A percentile compares a stretch with the other conserved stretches of the same genome.
Conservation (phyloP, 2,888 invertebrate genomes). For the Cabera pusaria region DNA sequence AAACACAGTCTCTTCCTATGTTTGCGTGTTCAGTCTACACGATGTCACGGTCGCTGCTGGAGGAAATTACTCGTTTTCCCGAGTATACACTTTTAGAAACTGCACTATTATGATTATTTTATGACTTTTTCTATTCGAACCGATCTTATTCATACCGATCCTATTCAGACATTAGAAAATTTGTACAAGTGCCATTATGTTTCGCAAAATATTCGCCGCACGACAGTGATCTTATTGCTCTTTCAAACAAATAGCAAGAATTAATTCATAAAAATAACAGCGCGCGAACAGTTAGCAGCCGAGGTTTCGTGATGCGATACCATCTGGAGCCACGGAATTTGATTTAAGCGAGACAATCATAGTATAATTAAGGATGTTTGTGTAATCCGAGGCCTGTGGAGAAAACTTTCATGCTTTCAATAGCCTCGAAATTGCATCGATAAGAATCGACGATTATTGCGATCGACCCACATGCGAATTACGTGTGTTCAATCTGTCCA, state of each 20-base stretch:
- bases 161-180: no score
- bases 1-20: conserved; percentile 47
- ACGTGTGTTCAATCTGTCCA: conserved; percentile 52
- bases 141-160: no score
- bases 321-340: conserved; percentile 38
- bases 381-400: no score
- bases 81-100: conserved; percentile 16
- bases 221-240: conserved; percentile 20
- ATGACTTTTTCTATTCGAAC: no score
- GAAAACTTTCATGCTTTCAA: conserved; percentile 54
- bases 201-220: conserved; percentile 21
- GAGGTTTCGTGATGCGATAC: conserved; percentile 39
- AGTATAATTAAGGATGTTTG: no score
- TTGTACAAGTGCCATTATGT: conserved; percentile 10
- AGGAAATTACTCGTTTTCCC: conserved; percentile 23
- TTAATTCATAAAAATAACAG: conserved; percentile 20
- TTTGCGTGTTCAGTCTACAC: conserved; percentile 36
- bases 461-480: conserved; percentile 58
- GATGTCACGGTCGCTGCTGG: conserved; percentile 34
- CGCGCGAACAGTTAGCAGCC: conserved; percentile 21
- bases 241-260: conserved; percentile 22
- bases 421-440: conserved; percentile 46
- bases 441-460: conserved; percentile 51
- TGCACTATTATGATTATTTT: conserved; percentile 6
- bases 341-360: conserved; percentile 41